Percentiles rank a stretch among this genome's conserved stretches.
These are phyloP conservation scores for Nebria brevicollis DNA, from an alignment of 2,888 invertebrate species.

Conservation along the genomic window DNA sequence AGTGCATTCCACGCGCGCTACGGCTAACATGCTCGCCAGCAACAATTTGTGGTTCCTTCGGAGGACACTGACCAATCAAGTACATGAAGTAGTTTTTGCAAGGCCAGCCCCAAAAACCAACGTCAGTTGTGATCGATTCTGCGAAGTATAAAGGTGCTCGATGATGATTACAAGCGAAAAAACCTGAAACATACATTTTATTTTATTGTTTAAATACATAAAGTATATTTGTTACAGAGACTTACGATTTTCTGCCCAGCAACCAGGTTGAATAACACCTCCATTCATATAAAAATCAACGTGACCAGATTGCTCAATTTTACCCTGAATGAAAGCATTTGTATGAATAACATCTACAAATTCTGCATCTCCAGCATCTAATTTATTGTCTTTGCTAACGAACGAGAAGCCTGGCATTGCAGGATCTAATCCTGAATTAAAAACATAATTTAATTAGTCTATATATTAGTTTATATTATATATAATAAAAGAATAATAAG, in stretches of 20 bases:
- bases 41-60: slow-evolving; percentile 63
- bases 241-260: slow-evolving; percentile 65
- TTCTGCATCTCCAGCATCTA: slow-evolving; percentile 71
- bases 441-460: neutral
- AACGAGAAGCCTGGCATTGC: slow-evolving; percentile 75
- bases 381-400: slow-evolving; percentile 65
- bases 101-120: slow-evolving; percentile 75
- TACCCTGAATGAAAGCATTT: slow-evolving; percentile 75
- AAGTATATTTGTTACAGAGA: slow-evolving; percentile 5
- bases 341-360: slow-evolving; percentile 80
- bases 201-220: neutral
- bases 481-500: too few species aligned
- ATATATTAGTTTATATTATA: neutral
- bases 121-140: slow-evolving; percentile 70
- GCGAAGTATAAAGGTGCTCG: slow-evolving; percentile 72
- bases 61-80: slow-evolving; percentile 69
- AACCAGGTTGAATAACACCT: slow-evolving; percentile 75
- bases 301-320: slow-evolving; percentile 73
- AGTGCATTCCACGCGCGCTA: slow-evolving; percentile 64
- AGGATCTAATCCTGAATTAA: slow-evolving; percentile 68
- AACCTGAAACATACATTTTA: slow-evolving; percentile 58
- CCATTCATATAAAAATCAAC: slow-evolving; percentile 80
- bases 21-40: slow-evolving; percentile 65
- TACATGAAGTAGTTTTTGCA: slow-evolving; percentile 70
- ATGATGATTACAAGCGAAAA: slow-evolving; percentile 73